phyloP scores from a whole-genome alignment of 2,113 vertebrate genomes.

The Elaphurus davidianus region DNA sequence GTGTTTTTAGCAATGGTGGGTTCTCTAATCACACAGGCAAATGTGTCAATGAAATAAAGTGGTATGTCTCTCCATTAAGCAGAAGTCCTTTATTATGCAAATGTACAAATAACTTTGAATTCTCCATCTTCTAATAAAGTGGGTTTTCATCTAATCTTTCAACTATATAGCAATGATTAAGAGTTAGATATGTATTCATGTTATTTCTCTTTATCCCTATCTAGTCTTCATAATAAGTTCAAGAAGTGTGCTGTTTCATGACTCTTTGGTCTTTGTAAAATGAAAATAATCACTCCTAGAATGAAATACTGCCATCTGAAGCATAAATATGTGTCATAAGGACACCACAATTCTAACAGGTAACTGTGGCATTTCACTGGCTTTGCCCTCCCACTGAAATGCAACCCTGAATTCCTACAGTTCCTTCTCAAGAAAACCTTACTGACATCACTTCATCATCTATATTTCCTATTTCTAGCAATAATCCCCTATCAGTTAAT shows the following conservation, averaged over 20 bases:
- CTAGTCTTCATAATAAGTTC: not conserved
- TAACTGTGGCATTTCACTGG: not conserved
- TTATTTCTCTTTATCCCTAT: not conserved
- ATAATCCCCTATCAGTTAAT: not conserved
- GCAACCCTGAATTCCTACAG: not conserved
- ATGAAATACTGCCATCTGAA: not conserved
- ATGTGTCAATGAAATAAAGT: not conserved
- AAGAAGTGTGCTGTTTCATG: not conserved
- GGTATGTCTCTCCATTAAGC: not conserved
- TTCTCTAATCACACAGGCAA: not conserved
- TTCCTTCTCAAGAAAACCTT: not conserved
- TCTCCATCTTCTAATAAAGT: slow-evolving; percentile 1
- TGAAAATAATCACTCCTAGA: not conserved
- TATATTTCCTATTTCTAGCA: not conserved
- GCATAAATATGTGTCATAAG: not conserved
- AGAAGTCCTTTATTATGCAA: not conserved
- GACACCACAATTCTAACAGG: not conserved
- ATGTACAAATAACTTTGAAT: not conserved
- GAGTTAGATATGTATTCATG: not conserved
- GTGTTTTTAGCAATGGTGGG: not conserved
- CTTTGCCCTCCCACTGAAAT: not conserved
- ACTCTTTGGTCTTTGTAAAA: not conserved
- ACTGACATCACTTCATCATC: not conserved
- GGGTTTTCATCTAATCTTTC: not conserved
- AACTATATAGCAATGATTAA: not conserved